phyloP scores from a whole-genome alignment of 2,888 invertebrate genomes.

The Phalera bucephala region DNA sequence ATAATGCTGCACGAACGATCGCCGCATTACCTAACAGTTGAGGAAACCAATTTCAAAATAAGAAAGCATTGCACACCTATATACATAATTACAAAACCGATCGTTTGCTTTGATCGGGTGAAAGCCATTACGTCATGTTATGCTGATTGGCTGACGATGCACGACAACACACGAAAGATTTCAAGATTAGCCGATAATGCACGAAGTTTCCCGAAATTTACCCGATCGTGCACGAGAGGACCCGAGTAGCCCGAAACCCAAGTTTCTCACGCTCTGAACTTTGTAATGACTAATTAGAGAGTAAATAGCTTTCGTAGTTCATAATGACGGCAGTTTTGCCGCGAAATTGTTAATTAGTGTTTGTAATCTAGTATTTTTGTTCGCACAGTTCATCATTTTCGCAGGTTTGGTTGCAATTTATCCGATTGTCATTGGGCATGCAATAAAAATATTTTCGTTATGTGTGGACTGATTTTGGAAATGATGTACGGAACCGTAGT shows the following conservation, averaged over 20 bases:
- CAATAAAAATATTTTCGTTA: not conserved
- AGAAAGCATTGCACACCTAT: conserved; percentile 74
- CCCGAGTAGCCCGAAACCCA: conserved; percentile 18
- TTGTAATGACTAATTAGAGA: conserved; percentile 28
- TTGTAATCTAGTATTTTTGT: conserved; percentile 12
- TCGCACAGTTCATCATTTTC: conserved; percentile 12
- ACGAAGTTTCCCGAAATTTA: conserved; percentile 21
- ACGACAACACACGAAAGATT: conserved; percentile 29
- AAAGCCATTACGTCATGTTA: conserved; percentile 69
- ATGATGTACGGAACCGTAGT: too few relatives aligned
- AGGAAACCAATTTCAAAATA: conserved; percentile 68
- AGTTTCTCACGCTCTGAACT: conserved; percentile 30
- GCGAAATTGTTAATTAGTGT: conserved; percentile 19
- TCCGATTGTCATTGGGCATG: not conserved
- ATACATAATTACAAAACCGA: conserved; percentile 72
- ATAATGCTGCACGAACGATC: conserved; percentile 43
- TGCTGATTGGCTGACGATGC: conserved; percentile 32
- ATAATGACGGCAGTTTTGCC: conserved; percentile 19
- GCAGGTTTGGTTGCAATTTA: conserved; percentile 10
- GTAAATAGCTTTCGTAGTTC: conserved; percentile 18
- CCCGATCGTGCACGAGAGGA: conserved; percentile 18
- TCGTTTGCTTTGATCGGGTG: conserved; percentile 58
- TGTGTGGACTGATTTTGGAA: not conserved
- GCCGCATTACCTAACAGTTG: conserved; percentile 49
- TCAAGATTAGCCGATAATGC: conserved; percentile 1